A percentile compares a stretch with the other conserved stretches of the same genome.
These are phyloP conservation scores for Chiloscyllium plagiosum DNA, from an alignment of 2,113 vertebrate genomes.

Conservation along the genomic window DNA sequence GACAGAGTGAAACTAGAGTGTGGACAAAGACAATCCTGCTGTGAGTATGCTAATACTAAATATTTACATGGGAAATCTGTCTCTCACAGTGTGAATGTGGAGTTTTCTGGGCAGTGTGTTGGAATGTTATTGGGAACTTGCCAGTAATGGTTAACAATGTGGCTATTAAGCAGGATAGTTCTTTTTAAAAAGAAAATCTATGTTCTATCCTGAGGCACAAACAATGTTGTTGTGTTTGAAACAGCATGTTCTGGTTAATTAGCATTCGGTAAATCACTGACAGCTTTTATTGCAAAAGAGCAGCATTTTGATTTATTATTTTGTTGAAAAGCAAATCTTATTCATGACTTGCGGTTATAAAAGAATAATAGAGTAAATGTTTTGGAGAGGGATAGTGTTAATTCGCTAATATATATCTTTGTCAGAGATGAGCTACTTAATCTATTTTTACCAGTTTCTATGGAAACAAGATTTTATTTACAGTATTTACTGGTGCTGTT, in stretches of 20 bases:
- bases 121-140: slow-evolving; percentile 36
- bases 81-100: slow-evolving; percentile 36
- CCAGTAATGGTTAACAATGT: slow-evolving; percentile 13
- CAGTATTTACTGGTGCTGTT: slow-evolving; percentile 30
- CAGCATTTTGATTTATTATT: slow-evolving; percentile 25
- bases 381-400: slow-evolving; percentile 34
- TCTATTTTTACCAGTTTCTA: slow-evolving; percentile 37
- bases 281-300: slow-evolving; percentile 12
- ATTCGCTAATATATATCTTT: slow-evolving; percentile 34
- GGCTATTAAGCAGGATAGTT: slow-evolving; percentile 24
- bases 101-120: slow-evolving; percentile 29
- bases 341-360: slow-evolving; percentile 17
- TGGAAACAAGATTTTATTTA: slow-evolving; percentile 37
- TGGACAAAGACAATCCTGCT: slow-evolving; percentile 37
- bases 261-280: background rate
- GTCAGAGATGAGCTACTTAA: slow-evolving; percentile 35
- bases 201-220: slow-evolving; percentile 22
- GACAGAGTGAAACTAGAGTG: slow-evolving; percentile 37
- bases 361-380: slow-evolving; percentile 34
- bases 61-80: slow-evolving; percentile 36
- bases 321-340: slow-evolving; percentile 11
- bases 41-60: slow-evolving; percentile 36
- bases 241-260: slow-evolving; percentile 30
- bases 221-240: slow-evolving; percentile 32
- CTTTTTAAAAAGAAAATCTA: slow-evolving; percentile 17